A percentile compares a stretch with the other conserved stretches of the same genome.
Conservation (phyloP, 2,113 vertebrate species). For the Lonchura striata region DNA sequence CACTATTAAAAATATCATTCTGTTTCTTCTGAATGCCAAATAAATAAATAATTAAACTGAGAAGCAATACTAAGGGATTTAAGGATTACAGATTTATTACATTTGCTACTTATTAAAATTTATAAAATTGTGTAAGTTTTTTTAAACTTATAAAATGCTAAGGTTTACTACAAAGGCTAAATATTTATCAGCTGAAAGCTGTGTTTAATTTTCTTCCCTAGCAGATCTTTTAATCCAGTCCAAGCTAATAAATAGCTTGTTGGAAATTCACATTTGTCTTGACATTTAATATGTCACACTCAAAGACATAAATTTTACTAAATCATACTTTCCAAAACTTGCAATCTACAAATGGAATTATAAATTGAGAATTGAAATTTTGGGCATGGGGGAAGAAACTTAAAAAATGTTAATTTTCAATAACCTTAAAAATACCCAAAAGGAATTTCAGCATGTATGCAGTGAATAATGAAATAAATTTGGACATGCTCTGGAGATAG, state of each 20-base stretch:
- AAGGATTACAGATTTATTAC: not conserved
- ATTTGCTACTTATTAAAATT: not conserved
- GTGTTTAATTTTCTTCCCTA: not conserved
- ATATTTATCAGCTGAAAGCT: not conserved
- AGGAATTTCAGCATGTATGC: not conserved
- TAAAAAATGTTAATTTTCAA: not conserved
- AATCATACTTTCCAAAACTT: not conserved
- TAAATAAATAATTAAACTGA: not conserved
- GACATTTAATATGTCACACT: not conserved
- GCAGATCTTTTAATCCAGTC: not conserved
- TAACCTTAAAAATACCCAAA: not conserved
- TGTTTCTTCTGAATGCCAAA: not conserved
- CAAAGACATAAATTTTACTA: not conserved
- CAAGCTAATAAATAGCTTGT: not conserved
- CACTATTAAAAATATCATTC: not conserved
- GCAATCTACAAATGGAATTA: not conserved
- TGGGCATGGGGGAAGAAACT: fast-evolving
- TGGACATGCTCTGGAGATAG: not conserved
- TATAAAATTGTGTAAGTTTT: no score
- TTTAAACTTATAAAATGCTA: no score
- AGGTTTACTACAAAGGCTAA: not conserved
- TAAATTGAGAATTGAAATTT: not conserved
- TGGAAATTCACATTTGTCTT: not conserved
- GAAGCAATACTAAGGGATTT: not conserved
- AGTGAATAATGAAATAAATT: not conserved